Evolutionary conservation across 2,888 invertebrate species (phyloP), one percentile per base, ranked within the genome.

Genomic region (Dryocosmus kuriphilus): DNA sequence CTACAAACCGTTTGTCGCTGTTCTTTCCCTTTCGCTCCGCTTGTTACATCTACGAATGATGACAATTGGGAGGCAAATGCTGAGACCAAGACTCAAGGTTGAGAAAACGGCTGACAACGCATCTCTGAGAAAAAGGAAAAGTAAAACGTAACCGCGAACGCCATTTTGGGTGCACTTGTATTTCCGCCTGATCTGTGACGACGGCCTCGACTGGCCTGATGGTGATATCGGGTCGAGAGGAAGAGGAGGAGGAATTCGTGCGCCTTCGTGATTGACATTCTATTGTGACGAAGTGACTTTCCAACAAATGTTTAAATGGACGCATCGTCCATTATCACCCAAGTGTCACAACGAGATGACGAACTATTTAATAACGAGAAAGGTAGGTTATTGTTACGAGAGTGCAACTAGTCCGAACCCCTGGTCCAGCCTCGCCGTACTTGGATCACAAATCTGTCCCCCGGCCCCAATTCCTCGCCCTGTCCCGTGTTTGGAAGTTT

Each of bases 321-420:
- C 97, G 97, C 97, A 95, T 96, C 98, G 96, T 98, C 98, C 96
- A 98, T 98, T 95, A 98, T 98, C 94, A 97, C 98, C 94, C 97
- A 98, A 95, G 98, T 98, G 95, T 97, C 97, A 94, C 96, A 97
- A 94, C 96, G 97, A 94, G 98, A 98, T 95, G 98, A 98, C 95
- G 98, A 98, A 94, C 96, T 91, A 89, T 95, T 97, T 94, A 97
- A 96, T 94, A 97, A 95, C 94, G 97, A 97, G 94, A 97, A 97
- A 97, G 97, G 97, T 97, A 88, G 81, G 87, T 71, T 16, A 89
- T 90, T 90, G 90, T 90, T 90, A 89, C 86, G 81, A 84, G 77
- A 82, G 82, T 80, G 77, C 81, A 80, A 80, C 84, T 79, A 11
- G 80, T 83, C 74, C 77, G 41, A 41, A 16, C 16, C 7, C 62